A percentile compares a stretch with the other conserved stretches of the same genome.
Evolutionary conservation across 2,113 vertebrate genomes (phyloP).

Genomic region (Charadrius vociferus): DNA sequence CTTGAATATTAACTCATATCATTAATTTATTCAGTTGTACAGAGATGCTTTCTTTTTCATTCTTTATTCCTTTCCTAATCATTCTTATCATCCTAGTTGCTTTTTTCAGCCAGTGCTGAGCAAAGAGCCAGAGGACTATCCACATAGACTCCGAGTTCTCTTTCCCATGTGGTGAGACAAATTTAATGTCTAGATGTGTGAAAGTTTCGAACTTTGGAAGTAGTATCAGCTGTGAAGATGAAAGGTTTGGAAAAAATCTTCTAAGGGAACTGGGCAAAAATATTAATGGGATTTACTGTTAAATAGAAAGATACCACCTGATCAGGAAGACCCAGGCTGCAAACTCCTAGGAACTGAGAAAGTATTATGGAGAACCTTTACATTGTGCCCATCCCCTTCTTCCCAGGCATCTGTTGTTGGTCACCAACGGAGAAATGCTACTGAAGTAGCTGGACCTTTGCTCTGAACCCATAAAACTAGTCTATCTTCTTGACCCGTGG

Average conservation of each 20-base stretch:
- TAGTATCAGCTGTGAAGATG: background rate
- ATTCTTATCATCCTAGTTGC: background rate
- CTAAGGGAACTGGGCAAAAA: background rate
- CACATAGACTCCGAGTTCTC: background rate
- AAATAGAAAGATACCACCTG: background rate
- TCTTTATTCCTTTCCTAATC: background rate
- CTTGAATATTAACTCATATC: background rate
- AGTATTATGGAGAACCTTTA: background rate
- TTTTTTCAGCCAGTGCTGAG: background rate
- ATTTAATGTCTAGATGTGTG: background rate
- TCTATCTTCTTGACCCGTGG: background rate
- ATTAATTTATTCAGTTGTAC: background rate
- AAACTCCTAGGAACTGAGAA: background rate
- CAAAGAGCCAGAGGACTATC: background rate
- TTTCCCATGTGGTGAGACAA: background rate
- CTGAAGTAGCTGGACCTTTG: background rate
- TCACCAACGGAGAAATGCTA: background rate
- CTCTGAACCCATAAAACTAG: background rate
- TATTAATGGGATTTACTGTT: background rate
- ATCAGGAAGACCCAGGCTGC: background rate
- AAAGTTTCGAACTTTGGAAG: background rate
- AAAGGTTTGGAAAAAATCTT: background rate
- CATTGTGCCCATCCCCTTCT: accelerated
- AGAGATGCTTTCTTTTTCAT: background rate
- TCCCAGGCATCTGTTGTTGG: background rate